phyloP scores from a whole-genome alignment of 2,113 vertebrate species.

The Chloropsis hardwickii region DNA sequence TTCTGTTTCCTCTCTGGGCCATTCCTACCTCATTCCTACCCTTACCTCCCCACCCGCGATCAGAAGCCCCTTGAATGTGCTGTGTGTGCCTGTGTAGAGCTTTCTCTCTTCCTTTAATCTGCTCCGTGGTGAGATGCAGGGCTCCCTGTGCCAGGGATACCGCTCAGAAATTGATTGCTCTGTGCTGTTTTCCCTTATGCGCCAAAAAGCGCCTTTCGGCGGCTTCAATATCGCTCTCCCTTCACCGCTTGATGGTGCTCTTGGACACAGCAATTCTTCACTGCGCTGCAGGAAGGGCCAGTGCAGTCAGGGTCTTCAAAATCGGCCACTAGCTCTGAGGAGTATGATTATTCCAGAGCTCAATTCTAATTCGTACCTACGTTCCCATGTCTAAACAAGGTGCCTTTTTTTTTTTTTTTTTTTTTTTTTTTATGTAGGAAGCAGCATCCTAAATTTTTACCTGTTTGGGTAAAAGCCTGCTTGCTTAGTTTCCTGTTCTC shows the following conservation, averaged over 20 bases:
- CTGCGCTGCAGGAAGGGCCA: not conserved
- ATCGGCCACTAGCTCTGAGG: not conserved
- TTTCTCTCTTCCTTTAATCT: not conserved
- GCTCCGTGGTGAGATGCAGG: not conserved
- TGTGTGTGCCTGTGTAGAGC: rapidly evolving
- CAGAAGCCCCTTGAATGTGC: not conserved
- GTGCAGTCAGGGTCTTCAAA: not conserved
- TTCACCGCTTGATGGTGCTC: conserved; percentile 62
- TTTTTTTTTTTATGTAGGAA: not conserved
- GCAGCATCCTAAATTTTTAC: not conserved
- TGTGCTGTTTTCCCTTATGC: not conserved
- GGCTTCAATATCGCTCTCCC: not conserved
- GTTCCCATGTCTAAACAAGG: not conserved
- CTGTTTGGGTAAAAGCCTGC: not conserved
- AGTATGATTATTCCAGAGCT: not conserved
- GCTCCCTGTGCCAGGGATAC: not conserved
- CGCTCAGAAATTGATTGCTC: not conserved
- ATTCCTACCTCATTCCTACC: not conserved
- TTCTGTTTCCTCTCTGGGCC: not conserved
- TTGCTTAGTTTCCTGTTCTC: not conserved
- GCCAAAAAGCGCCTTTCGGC: not conserved
- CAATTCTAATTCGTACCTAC: not conserved
- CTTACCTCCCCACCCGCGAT: not conserved
- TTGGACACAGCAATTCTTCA: conserved; percentile 30
- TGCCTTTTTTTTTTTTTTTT: not conserved